A percentile compares a stretch with the other conserved stretches of the same genome.
Evolutionary conservation across 1,140 invertebrate species (phyloP).

Genomic region (Dufourea novaeangliae): DNA sequence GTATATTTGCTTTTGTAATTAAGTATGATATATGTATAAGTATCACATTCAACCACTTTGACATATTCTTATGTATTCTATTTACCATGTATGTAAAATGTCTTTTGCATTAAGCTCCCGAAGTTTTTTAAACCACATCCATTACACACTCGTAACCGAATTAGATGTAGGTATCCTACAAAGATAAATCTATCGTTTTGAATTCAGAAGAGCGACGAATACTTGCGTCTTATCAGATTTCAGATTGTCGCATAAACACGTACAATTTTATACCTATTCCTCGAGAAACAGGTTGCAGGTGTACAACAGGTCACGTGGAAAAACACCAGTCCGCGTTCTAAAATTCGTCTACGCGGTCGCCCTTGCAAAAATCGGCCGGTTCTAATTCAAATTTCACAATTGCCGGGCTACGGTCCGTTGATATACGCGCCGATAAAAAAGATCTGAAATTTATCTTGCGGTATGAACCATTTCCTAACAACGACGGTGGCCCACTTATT

Average conservation of each 20-base stretch:
- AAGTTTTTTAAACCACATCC: background rate
- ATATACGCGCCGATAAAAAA: conserved; percentile 5
- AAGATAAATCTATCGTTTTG: background rate
- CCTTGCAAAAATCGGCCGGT: conserved; percentile 2
- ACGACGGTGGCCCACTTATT: conserved; percentile 2
- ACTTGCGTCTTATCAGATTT: background rate
- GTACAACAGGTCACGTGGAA: background rate
- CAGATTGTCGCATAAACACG: background rate
- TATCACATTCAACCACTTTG: too few relatives aligned
- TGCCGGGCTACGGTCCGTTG: background rate
- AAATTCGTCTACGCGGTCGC: background rate
- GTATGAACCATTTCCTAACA: conserved; percentile 43
- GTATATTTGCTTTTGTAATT: too few relatives aligned
- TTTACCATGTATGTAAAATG: too few relatives aligned
- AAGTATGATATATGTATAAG: too few relatives aligned
- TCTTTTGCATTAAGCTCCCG: too few relatives aligned
- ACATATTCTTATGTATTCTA: background rate
- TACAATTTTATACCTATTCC: background rate
- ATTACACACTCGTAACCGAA: background rate
- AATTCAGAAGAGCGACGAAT: background rate
- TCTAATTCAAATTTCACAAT: conserved; percentile 54
- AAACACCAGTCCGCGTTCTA: background rate
- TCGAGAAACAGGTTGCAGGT: background rate
- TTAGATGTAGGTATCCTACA: background rate
- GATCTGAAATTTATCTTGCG: conserved; percentile 40